Conservation (phyloP, 2,888 invertebrate genomes). For the Drosophila sordidula region DNA sequence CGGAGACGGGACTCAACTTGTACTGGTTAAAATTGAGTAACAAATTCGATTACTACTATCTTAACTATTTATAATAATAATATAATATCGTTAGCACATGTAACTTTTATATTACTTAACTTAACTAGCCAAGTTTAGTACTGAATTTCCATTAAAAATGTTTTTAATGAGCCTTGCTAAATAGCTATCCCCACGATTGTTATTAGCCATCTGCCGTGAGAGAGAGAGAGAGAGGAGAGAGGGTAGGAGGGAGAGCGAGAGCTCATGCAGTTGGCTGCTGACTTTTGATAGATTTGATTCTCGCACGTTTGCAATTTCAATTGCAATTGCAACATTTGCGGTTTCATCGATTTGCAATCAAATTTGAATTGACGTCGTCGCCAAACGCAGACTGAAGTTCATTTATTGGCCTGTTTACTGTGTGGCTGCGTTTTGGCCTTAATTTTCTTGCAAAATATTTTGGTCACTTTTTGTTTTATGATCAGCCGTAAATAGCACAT, state of each 20-base stretch:
- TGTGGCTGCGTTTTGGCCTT: slow-evolving; percentile 16
- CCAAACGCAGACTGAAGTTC: slow-evolving; percentile 16
- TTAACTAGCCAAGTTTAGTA: not conserved
- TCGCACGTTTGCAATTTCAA: slow-evolving; percentile 37
- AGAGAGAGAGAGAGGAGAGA: too few species aligned
- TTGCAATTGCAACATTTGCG: slow-evolving; percentile 23
- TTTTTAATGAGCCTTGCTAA: not conserved
- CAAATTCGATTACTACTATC: too few species aligned
- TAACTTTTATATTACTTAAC: too few species aligned
- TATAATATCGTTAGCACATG: too few species aligned
- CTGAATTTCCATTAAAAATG: not conserved
- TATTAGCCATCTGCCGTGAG: not conserved
- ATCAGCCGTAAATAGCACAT: slow-evolving; percentile 13
- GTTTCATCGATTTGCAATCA: slow-evolving; percentile 16
- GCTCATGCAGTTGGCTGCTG: slow-evolving; percentile 14
- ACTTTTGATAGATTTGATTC: slow-evolving; percentile 36
- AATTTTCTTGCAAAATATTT: slow-evolving; percentile 32
- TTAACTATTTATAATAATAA: not conserved
- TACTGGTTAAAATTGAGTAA: not conserved
- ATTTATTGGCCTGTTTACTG: slow-evolving; percentile 30
- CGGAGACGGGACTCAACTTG: not conserved
- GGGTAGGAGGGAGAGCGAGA: not conserved
- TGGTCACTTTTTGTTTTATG: slow-evolving; percentile 20
- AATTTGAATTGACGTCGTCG: slow-evolving; percentile 44
- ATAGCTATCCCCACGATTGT: not conserved